Base-by-base conservation (phyloP, 2,888 invertebrate species). In the Halocaridina rubra region DNA sequence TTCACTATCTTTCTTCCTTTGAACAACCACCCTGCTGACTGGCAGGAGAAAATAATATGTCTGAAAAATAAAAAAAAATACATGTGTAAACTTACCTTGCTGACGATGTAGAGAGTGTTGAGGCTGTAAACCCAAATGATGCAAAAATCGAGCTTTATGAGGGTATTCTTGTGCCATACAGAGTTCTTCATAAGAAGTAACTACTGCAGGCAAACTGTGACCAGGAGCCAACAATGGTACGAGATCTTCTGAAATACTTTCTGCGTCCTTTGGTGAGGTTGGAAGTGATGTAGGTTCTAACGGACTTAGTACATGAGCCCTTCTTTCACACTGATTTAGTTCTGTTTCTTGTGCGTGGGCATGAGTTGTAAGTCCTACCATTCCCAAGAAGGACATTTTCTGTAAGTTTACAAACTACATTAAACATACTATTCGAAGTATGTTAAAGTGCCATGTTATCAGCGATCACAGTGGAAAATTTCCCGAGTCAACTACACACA, bases 351-450 rank as follows among this genome's bases (percentile, higher is more conserved):
- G 84, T 22, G 88, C 88, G 30, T 80, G 74, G 39, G 79, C 84
- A 74, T 88, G 88, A 1, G 88, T 88, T 33, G 80, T 85, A 67
- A 88, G 74, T 7, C 88, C 88, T 29, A 88, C 80, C 53, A 33
- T 81, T 19, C 75, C 67, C 32, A 88, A 69, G 80, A 88, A 85
- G 32, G 67, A 61, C 61, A 88, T 64, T 84, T 88, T 88, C 88
- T 88, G 86, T 7, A 76, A 75, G 22, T n/a, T n/a, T n/a, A n/a
- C n/a, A n/a, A 19, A 53, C 19, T 53, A 3, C 2, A 53, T 53
- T 53, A 53, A 53, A 53, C 3, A 53, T 53, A n/a, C 53, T n/a
- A n/a, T 53, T 3, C n/a, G 13, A 3, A 19, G 53, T 53, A 2
- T n/a, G n/a, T n/a, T n/a, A n/a, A n/a, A n/a, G n/a, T n/a, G n/a